phyloP scores from a whole-genome alignment of 2,113 vertebrate species.

The Dromiciops gliroides region DNA sequence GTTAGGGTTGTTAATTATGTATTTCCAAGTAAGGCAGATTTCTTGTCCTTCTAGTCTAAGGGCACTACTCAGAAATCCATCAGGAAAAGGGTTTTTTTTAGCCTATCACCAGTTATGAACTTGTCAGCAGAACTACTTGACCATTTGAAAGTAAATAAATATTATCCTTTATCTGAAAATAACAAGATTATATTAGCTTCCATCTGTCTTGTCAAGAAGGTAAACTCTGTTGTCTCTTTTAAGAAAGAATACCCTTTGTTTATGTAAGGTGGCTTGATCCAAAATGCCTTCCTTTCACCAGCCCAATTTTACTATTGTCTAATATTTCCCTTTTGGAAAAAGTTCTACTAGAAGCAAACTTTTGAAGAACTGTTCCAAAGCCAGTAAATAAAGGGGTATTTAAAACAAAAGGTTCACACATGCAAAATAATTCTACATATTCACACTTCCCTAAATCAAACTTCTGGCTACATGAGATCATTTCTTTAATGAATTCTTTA shows the following conservation, averaged over 20 bases:
- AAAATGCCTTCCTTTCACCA: neutral
- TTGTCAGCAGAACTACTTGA: neutral
- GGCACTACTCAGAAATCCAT: neutral
- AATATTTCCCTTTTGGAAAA: neutral
- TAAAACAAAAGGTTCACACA: too few relatives aligned
- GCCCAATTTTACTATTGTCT: neutral
- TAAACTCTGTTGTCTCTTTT: neutral
- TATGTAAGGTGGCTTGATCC: neutral
- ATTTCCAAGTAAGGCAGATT: slow-evolving; percentile 52
- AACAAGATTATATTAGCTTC: neutral
- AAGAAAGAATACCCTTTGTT: neutral
- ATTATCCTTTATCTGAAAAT: slow-evolving; percentile 16
- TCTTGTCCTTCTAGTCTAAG: slow-evolving; percentile 25
- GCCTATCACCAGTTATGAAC: neutral
- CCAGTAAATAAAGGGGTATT: too few relatives aligned
- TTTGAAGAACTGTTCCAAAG: too few relatives aligned
- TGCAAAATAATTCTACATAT: too few relatives aligned
- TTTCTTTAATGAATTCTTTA: too few relatives aligned
- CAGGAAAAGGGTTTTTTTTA: slow-evolving; percentile 16
- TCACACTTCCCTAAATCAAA: too few relatives aligned
- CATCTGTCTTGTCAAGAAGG: neutral
- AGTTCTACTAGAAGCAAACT: neutral
- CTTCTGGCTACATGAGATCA: too few relatives aligned
- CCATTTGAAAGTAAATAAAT: neutral
- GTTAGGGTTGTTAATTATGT: slow-evolving; percentile 31